Evolutionary conservation across 2,888 invertebrate species (phyloP).

Genomic region (Tenthredo amoena): DNA sequence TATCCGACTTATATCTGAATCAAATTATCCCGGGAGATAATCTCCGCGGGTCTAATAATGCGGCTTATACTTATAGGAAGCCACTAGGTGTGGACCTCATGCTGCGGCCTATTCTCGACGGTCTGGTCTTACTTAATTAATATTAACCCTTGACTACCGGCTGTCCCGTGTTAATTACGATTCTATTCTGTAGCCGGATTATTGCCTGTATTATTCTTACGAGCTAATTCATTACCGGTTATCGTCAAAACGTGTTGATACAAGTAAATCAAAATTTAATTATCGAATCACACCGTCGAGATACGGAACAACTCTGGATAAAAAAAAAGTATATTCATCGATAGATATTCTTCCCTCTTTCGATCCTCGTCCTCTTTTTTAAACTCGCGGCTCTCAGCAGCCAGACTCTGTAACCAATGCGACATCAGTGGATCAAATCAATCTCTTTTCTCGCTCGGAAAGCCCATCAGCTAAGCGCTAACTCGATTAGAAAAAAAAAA

Average conservation of each 20-base stretch:
- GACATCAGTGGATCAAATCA: background rate
- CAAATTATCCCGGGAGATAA: slow-evolving; percentile 39
- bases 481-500: background rate
- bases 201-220: background rate
- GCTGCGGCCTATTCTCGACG: slow-evolving; percentile 46
- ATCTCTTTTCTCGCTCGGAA: background rate
- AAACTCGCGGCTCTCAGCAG: no score
- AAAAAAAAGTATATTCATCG: no score
- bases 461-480: slow-evolving; percentile 30
- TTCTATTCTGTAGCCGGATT: slow-evolving; percentile 4
- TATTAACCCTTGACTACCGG: slow-evolving; percentile 60
- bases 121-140: slow-evolving; percentile 61
- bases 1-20: slow-evolving; percentile 41
- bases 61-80: slow-evolving; percentile 39
- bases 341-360: no score
- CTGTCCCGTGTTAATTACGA: slow-evolving; percentile 48
- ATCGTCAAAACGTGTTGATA: slow-evolving; percentile 16
- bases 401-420: background rate
- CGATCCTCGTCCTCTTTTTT: no score
- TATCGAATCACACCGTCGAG: background rate
- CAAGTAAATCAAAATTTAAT: slow-evolving; percentile 11
- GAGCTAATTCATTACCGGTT: slow-evolving; percentile 11
- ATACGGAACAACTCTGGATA: background rate
- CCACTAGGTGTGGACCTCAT: slow-evolving; percentile 49
- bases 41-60: background rate